A percentile compares a stretch with the other conserved stretches of the same genome.
Evolutionary conservation across 2,797 vertebrate species (phyloP).

Genomic region (Cuniculus paca): DNA sequence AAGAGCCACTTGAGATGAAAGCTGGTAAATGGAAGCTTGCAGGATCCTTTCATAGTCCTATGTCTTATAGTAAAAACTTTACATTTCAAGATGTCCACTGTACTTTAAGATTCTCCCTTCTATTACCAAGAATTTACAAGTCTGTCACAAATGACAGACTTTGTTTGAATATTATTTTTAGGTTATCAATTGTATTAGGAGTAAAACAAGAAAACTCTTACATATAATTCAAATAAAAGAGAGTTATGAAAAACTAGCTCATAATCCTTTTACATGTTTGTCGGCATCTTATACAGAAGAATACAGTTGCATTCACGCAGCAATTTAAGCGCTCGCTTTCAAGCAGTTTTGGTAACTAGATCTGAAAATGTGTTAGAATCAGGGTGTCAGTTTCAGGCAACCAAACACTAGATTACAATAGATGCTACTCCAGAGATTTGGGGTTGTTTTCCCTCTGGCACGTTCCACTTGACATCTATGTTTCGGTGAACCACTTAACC

Average conservation of each 20-base stretch:
- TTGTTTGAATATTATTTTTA: constrained; percentile 64
- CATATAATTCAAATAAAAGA: constrained; percentile 66
- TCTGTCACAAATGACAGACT: constrained; percentile 39
- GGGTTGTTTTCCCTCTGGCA: constrained; percentile 62
- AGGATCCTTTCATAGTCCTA: background rate
- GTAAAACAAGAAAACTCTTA: constrained; percentile 28
- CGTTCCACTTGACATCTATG: constrained; percentile 44
- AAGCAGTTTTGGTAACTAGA: constrained; percentile 78
- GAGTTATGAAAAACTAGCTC: constrained; percentile 77
- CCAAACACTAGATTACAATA: constrained; percentile 73
- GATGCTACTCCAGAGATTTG: constrained; percentile 22
- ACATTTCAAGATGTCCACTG: background rate
- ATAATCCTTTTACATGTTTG: constrained; percentile 62
- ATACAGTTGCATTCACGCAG: background rate
- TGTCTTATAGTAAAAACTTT: constrained; percentile 56
- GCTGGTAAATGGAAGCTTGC: constrained; percentile 19
- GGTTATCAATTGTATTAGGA: constrained; percentile 63
- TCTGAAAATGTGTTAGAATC: constrained; percentile 78
- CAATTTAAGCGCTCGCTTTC: constrained; percentile 76
- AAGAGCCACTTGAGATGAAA: background rate
- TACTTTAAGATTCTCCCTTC: background rate
- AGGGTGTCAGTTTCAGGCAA: constrained; percentile 78
- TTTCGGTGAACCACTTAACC: constrained; percentile 59
- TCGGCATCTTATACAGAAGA: constrained; percentile 68
- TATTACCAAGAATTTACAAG: constrained; percentile 11